Evolutionary conservation across 2,888 invertebrate species (phyloP), one percentile per base, ranked within the genome.

Genomic region (Molanna angustata): DNA sequence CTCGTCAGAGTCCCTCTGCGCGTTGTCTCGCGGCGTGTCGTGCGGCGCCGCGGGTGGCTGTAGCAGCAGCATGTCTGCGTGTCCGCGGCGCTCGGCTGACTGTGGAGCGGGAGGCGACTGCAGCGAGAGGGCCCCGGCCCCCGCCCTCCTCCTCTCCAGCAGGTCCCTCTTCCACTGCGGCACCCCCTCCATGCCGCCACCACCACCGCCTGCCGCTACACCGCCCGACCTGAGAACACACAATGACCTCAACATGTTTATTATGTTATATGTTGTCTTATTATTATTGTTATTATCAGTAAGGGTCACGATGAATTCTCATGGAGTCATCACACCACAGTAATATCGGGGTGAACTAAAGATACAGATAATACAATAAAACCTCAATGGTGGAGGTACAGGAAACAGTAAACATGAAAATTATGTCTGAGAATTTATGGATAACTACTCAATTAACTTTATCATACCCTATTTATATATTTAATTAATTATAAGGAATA

Each of bases 91-190:
- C 43, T 69, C 67, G 48, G 63, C 62, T 31, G 63, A 63, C 57
- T 60, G 62, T 53, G 51, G 59, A 60, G 60, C 52, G 59, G 27
- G 27, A 27, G 27, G 4, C n/a, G 20, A 19, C 20, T 19, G 41
- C 11, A 20, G 41, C 9, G 16, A 46, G 61, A 54, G 52, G n/a
- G n/a, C n/a, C n/a, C n/a, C n/a, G 22, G 45, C 43, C 52, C 27
- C 33, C 61, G 80, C 79, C 60, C 80, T 79, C 55, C 87, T 82
- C 43, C 88, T 79, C 69, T 86, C 83, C 69, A 90, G 86, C 69
- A 90, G 79, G 73, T 90, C 90, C 66, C 85, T 83, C 73, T 90
- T 90, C 90, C 90, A 90, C 70, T 88, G 88, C 58, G 90, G 90
- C 68, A 88, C 69, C 52, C 41, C 54, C 48, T 31, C 51, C 56